These are phyloP conservation scores for Cebus imitator DNA, from an alignment of 2,113 vertebrate species.

Conservation along the genomic window DNA sequence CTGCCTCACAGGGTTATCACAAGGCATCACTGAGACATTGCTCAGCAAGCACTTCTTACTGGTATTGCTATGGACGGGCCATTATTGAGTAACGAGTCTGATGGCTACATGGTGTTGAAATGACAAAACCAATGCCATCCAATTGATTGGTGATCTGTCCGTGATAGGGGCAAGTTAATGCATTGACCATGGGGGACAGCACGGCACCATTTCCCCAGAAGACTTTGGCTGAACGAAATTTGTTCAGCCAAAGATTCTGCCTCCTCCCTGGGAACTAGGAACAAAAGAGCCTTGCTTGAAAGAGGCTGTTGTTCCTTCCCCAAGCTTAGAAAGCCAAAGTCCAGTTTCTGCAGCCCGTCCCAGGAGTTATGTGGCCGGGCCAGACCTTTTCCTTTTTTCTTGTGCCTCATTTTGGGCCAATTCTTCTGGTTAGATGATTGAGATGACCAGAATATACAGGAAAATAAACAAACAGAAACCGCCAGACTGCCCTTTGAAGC, in stretches of 20 bases:
- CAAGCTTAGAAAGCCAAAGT: not conserved
- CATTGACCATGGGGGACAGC: accelerated
- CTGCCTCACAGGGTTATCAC: not conserved
- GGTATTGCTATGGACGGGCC: accelerated
- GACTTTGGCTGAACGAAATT: not conserved
- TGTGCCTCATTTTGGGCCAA: not conserved
- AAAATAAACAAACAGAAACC: not conserved
- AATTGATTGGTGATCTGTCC: accelerated
- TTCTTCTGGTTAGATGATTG: not conserved
- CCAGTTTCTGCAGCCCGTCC: not conserved
- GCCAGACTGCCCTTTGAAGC: not conserved
- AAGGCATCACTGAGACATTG: accelerated
- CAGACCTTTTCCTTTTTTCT: not conserved
- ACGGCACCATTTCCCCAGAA: not conserved
- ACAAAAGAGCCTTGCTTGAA: constrained; percentile 53
- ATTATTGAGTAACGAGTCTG: not conserved
- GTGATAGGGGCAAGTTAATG: too few relatives aligned
- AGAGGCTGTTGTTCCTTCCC: constrained; percentile 26
- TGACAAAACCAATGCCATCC: not conserved
- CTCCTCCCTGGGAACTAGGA: not conserved
- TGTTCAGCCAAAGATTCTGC: not conserved
- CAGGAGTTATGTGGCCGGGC: not conserved
- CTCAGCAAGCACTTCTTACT: not conserved
- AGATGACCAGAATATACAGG: not conserved
- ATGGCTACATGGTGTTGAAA: not conserved